These are phyloP conservation scores for Pontoporia blainvillei DNA, from an alignment of 2,113 vertebrate genomes.

Conservation along the genomic window DNA sequence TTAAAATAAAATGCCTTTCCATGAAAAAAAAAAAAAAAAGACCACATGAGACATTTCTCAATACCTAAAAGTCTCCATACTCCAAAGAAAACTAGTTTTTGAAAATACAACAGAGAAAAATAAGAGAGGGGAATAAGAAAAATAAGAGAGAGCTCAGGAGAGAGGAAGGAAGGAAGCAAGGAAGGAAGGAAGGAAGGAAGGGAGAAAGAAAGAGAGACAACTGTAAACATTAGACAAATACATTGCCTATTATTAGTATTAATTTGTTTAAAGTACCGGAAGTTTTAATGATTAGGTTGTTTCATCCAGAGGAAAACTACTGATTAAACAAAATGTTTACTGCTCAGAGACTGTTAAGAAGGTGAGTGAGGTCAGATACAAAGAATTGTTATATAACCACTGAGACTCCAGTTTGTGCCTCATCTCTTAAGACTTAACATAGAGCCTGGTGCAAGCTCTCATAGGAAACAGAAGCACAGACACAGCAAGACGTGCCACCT, in stretches of 20 bases:
- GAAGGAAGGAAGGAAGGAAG: neutral
- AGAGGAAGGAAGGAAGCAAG: neutral
- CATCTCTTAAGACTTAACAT: slow-evolving; percentile 11
- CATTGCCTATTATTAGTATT: neutral
- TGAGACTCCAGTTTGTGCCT: neutral
- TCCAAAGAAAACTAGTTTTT: neutral
- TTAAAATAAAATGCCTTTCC: too few species aligned
- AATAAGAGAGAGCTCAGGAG: neutral
- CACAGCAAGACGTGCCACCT: neutral
- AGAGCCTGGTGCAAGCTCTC: neutral
- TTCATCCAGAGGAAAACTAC: slow-evolving; percentile 10
- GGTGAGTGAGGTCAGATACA: neutral
- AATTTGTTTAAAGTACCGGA: slow-evolving; percentile 11
- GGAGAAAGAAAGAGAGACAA: neutral
- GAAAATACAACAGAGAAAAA: neutral
- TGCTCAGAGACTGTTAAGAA: neutral
- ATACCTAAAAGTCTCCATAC: neutral
- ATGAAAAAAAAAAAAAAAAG: too few species aligned
- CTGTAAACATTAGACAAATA: neutral
- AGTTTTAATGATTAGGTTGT: neutral
- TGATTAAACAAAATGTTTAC: slow-evolving; percentile 40
- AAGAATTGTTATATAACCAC: slow-evolving; percentile 14
- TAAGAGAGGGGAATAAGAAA: neutral
- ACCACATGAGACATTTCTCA: neutral
- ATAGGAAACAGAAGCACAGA: slow-evolving; percentile 12